Evolutionary conservation across 2,113 vertebrate genomes (phyloP).

Genomic region (Argyrosomus japonicus): DNA sequence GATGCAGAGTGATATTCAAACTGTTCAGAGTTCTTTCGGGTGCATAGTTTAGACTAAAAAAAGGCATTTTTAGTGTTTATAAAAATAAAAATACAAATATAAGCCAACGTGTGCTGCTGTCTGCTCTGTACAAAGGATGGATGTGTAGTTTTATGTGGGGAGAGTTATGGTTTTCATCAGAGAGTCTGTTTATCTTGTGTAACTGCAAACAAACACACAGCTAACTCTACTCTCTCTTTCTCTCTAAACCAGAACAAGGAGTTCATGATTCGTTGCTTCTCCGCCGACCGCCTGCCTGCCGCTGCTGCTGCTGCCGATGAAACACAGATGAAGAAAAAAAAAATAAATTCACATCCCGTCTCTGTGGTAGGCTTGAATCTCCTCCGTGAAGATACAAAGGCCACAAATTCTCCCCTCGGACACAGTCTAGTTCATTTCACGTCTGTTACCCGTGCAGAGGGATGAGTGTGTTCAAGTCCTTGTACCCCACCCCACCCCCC

Average conservation of each 20-base stretch:
- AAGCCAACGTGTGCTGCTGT: conserved; percentile 37
- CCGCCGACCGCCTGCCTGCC: background rate
- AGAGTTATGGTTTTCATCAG: conserved; percentile 51
- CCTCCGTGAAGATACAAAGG: conserved; percentile 28
- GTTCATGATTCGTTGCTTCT: background rate
- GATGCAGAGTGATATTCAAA: conserved; percentile 25
- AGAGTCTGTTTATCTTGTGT: conserved; percentile 1
- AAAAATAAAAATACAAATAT: conserved; percentile 73
- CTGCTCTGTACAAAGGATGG: conserved; percentile 56
- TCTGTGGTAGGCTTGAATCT: conserved; percentile 15
- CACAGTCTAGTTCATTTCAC: conserved; percentile 34
- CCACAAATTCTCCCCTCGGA: conserved; percentile 19
- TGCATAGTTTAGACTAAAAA: conserved; percentile 49
- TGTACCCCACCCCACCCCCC: background rate
- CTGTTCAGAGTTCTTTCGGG: conserved; percentile 35
- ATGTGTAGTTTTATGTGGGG: conserved; percentile 25
- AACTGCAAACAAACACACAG: conserved; percentile 6
- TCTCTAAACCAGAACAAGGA: conserved; percentile 16
- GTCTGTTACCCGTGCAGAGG: conserved; percentile 8
- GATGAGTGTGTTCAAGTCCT: conserved; percentile 13
- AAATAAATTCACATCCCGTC: conserved; percentile 12
- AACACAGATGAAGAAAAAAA: background rate
- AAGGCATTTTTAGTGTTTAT: conserved; percentile 61
- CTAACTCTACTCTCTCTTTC: conserved; percentile 22
- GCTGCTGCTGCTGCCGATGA: background rate